Evolutionary conservation across 2,797 vertebrate species (phyloP).

Genomic region (Uromys caudimaculatus): DNA sequence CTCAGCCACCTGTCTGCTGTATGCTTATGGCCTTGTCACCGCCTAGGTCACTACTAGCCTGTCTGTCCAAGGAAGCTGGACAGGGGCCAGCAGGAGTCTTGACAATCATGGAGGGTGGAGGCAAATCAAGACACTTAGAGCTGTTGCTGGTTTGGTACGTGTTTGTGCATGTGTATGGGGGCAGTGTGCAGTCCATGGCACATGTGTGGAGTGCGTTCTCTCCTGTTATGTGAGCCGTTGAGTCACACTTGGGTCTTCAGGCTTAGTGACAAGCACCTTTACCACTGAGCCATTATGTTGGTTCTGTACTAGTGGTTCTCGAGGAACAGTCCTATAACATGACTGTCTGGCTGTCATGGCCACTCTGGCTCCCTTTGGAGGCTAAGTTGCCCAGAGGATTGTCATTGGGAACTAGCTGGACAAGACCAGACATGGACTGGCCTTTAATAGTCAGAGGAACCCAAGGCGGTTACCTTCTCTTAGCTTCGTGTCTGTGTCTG

Average conservation of each 20-base stretch:
- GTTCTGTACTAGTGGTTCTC: not conserved
- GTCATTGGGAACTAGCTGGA: not conserved
- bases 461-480: not conserved
- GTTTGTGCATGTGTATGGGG: not conserved
- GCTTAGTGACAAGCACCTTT: not conserved
- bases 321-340: not conserved
- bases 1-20: not conserved
- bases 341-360: accelerated
- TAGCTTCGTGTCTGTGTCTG: not conserved
- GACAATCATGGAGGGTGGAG: no score
- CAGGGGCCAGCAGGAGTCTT: not conserved
- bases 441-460: not conserved
- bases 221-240: not conserved
- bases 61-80: not conserved
- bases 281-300: not conserved
- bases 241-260: not conserved
- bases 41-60: not conserved
- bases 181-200: not conserved
- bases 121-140: not conserved
- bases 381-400: not conserved
- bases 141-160: not conserved
- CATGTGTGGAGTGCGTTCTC: not conserved
- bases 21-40: accelerated
- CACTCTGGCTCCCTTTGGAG: not conserved
- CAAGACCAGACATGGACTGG: not conserved